Base-by-base conservation (phyloP, 2,888 invertebrate genomes). In the Lasioglossum villosulum region DNA sequence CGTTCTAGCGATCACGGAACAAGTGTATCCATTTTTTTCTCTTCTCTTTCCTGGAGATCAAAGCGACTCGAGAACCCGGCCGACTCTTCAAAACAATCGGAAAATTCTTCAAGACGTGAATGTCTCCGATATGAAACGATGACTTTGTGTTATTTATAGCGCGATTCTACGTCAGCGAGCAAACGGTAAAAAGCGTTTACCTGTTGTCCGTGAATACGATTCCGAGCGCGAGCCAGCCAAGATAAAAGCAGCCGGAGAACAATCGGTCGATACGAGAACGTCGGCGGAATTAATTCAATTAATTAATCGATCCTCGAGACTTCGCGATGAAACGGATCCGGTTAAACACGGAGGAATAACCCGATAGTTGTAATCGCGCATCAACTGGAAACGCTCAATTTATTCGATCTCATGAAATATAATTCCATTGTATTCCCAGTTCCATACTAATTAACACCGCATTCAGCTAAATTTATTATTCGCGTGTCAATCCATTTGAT, bases 111-210 rank as follows among this genome's bases (percentile, higher is more conserved):
- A 23, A 19, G 66, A n/a, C 59, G 19, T 73, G 48, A 83, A 72
- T 75, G 83, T 83, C 83, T 70, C 74, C 75, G 81, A 84, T 86
- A 82, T 70, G 75, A 86, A 86, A 82, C 79, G 66, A 84, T 78
- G 86, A 78, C 72, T 75, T 48, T 27, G 42, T 56, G 73, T 82
- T 86, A 87, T 87, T 87, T 86, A 84, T 84, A 75, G 75, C 76
- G 59, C 48, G 42, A 42, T 37, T 70, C 75, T 70, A 76, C 80
- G 80, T 74, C 76, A 83, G 63, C 56, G 42, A 48, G 34, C 27
- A 30, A 30, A 27, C 39, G 75, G 78, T 72, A 75, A 75, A 75
- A 76, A 86, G 71, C 78, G 34, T 78, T 83, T 73, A 83, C 48
- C 72, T 83, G 84, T 75, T 75, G 48, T 72, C 56, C 71, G 16